These are phyloP conservation scores for Eristalis pertinax DNA, from an alignment of 2,888 invertebrate species.

Conservation along the genomic window DNA sequence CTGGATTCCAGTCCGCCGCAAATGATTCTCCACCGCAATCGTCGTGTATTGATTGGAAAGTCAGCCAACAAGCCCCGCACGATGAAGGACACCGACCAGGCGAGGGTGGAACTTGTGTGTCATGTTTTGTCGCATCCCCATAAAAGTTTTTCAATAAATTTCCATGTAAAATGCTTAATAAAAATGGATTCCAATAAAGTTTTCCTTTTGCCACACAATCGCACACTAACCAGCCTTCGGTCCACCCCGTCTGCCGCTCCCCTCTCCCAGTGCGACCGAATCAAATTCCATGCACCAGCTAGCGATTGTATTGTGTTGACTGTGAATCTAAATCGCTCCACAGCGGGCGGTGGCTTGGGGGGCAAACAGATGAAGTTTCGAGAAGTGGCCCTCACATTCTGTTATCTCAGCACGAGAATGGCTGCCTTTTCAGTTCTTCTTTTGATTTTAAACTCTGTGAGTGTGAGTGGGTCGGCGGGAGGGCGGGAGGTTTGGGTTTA, in stretches of 20 bases:
- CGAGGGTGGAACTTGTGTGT: constrained; percentile 26
- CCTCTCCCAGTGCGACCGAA: background rate
- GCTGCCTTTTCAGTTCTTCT: constrained; percentile 36
- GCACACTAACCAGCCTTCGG: constrained; percentile 22
- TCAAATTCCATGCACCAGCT: constrained; percentile 7
- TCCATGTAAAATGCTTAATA: constrained; percentile 69
- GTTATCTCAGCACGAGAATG: constrained; percentile 56
- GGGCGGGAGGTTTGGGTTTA: background rate
- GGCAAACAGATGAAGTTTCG: background rate
- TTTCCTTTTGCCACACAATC: constrained; percentile 51
- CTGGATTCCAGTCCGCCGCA: constrained; percentile 12
- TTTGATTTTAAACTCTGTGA: constrained; percentile 58
- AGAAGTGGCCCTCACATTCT: constrained; percentile 38
- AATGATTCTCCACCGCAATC: constrained; percentile 47
- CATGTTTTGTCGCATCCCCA: constrained; percentile 67
- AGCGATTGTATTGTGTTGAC: constrained; percentile 47
- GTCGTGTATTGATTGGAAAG: constrained; percentile 57
- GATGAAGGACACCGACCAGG: background rate
- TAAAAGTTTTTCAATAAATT: constrained; percentile 72
- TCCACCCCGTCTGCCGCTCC: background rate
- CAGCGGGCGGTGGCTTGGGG: background rate
- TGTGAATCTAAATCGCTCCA: background rate
- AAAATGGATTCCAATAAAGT: constrained; percentile 70
- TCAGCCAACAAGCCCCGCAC: background rate
- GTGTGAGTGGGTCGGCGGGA: constrained; percentile 1